Percentiles rank a stretch among this genome's conserved stretches.
Evolutionary conservation across 2,113 vertebrate genomes (phyloP).

Genomic region (Zosterops hypoxanthus): DNA sequence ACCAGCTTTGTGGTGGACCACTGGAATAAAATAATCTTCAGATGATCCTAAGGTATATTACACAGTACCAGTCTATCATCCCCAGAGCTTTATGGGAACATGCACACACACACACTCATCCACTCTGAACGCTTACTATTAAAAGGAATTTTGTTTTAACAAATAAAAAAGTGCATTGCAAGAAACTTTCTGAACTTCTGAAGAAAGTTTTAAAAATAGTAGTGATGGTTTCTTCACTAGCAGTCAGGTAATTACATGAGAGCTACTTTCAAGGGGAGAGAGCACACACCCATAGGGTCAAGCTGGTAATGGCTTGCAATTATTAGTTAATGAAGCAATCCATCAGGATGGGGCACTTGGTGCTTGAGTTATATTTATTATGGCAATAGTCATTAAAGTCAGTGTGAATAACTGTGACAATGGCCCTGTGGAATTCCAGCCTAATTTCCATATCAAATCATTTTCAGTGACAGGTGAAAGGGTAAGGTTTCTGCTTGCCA

Average conservation of each 20-base stretch:
- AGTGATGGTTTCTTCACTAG: not conserved
- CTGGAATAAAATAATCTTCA: not conserved
- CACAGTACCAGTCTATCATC: not conserved
- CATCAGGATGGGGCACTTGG: not conserved
- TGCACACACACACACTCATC: too few relatives aligned
- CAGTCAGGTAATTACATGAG: not conserved
- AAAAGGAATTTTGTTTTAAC: not conserved
- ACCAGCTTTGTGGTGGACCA: not conserved
- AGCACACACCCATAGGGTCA: not conserved
- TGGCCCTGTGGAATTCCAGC: constrained; percentile 8
- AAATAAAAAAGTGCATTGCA: not conserved
- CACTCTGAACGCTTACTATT: not conserved
- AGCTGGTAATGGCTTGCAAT: not conserved
- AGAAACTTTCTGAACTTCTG: not conserved
- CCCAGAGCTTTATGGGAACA: not conserved
- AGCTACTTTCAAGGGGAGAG: not conserved
- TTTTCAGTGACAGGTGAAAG: not conserved
- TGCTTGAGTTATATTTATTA: not conserved
- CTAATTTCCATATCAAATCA: constrained; percentile 50
- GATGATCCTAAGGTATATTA: not conserved
- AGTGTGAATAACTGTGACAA: not conserved
- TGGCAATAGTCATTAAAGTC: not conserved
- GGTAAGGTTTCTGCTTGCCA: not conserved
- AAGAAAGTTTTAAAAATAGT: not conserved
- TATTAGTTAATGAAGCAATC: not conserved